Percentiles rank a stretch among this genome's conserved stretches.
phyloP scores from a whole-genome alignment of 2,113 vertebrate genomes.

The Columba livia region DNA sequence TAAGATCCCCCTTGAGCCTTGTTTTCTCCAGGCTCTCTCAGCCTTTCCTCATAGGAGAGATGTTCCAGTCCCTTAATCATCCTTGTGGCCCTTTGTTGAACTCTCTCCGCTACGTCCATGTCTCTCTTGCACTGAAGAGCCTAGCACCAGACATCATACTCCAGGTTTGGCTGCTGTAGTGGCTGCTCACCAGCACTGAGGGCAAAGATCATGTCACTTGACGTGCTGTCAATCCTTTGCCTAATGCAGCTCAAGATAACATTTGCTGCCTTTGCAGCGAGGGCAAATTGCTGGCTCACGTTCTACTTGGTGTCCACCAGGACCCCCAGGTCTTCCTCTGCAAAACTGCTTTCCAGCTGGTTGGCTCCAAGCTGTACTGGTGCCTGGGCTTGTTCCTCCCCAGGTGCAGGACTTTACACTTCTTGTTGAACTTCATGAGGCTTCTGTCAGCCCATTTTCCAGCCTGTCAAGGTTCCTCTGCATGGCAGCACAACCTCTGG shows the following conservation, averaged over 20 bases:
- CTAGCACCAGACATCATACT: background rate
- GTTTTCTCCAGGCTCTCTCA: too few relatives aligned
- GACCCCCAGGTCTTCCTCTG: background rate
- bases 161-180: background rate
- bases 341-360: background rate
- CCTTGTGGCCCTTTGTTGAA: too few relatives aligned
- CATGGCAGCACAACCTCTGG: background rate
- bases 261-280: rapidly evolving
- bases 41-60: too few relatives aligned
- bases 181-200: background rate
- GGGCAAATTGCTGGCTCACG: background rate
- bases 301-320: background rate
- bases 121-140: background rate
- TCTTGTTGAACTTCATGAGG: background rate
- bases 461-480: background rate
- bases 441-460: background rate
- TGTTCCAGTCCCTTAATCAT: too few relatives aligned
- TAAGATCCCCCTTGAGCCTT: too few relatives aligned
- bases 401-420: background rate
- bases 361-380: background rate
- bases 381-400: background rate
- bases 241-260: background rate
- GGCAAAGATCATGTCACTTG: background rate
- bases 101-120: too few relatives aligned
- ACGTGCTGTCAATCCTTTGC: background rate